Percentiles rank a stretch among this genome's conserved stretches.
These are phyloP conservation scores for Apocrypta bakeri DNA, from an alignment of 1,140 invertebrate species.

Conservation along the genomic window DNA sequence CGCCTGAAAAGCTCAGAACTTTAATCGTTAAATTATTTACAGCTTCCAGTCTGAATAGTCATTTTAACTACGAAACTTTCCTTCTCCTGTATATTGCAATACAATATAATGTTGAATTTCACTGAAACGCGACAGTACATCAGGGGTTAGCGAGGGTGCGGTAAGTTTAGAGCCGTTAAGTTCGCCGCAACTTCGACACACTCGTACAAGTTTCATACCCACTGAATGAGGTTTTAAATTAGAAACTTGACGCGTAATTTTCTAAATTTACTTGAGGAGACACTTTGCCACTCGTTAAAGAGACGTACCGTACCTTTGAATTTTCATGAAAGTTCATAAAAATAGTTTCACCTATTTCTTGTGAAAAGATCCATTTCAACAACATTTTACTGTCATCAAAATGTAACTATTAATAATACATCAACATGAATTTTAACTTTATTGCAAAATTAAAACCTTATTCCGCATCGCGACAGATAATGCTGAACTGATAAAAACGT, in stretches of 20 bases:
- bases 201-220: not conserved
- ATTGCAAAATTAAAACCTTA: too few species aligned
- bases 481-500: too few species aligned
- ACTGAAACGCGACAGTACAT: slow-evolving; percentile 12
- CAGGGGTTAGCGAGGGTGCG: not conserved
- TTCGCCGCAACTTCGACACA: not conserved
- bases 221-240: not conserved
- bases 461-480: too few species aligned
- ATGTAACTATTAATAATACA: too few species aligned
- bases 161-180: slow-evolving; percentile 21
- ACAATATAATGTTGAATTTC: slow-evolving; percentile 37
- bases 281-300: not conserved
- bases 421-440: too few species aligned
- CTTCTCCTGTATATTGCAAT: slow-evolving; percentile 9
- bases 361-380: too few species aligned
- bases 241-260: not conserved
- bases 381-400: too few species aligned
- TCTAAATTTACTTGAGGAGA: not conserved
- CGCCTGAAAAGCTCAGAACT: slow-evolving; percentile 27
- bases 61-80: slow-evolving; percentile 44
- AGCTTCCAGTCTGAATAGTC: slow-evolving; percentile 22
- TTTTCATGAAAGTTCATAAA: not conserved
- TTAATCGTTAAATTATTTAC: slow-evolving; percentile 41
- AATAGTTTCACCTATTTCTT: too few species aligned
- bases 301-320: too few species aligned